Conservation (phyloP, 2,797 vertebrate genomes). For the Coranthus polyacanthus region DNA sequence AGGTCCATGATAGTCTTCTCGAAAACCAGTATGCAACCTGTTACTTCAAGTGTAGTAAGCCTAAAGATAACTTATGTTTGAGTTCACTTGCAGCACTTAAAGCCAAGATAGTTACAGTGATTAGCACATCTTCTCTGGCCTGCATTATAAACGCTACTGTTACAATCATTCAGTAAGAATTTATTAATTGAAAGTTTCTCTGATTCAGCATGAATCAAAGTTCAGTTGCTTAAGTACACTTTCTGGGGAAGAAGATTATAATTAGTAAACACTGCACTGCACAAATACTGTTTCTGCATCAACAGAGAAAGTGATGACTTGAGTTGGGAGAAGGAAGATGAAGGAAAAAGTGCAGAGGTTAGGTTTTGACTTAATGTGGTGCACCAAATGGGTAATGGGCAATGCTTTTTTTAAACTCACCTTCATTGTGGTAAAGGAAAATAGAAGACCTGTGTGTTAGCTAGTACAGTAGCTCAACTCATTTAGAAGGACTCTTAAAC, state of each 20-base stretch:
- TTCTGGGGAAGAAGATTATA: too few species aligned
- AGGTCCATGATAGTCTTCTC: background rate
- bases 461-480: background rate
- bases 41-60: slow-evolving; percentile 10
- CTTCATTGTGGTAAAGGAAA: slow-evolving; percentile 14
- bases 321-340: slow-evolving; percentile 19
- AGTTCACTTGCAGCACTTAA: slow-evolving; percentile 36
- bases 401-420: slow-evolving; percentile 9
- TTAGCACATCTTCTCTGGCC: slow-evolving; percentile 7
- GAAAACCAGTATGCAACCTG: slow-evolving; percentile 6
- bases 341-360: too few species aligned
- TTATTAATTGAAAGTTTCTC: too few species aligned
- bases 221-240: too few species aligned
- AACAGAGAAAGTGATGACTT: too few species aligned
- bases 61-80: slow-evolving; percentile 23
- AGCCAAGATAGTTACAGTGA: slow-evolving; percentile 30
- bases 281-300: too few species aligned
- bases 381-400: background rate
- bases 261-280: too few species aligned
- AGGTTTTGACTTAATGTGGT: slow-evolving; percentile 17
- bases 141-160: background rate
- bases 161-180: background rate
- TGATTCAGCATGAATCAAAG: too few species aligned
- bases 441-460: background rate
- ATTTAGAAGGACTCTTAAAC: too few species aligned